A percentile compares a stretch with the other conserved stretches of the same genome.
Evolutionary conservation across 2,113 vertebrate genomes (phyloP).

Genomic region (Erpornis zantholeuca): DNA sequence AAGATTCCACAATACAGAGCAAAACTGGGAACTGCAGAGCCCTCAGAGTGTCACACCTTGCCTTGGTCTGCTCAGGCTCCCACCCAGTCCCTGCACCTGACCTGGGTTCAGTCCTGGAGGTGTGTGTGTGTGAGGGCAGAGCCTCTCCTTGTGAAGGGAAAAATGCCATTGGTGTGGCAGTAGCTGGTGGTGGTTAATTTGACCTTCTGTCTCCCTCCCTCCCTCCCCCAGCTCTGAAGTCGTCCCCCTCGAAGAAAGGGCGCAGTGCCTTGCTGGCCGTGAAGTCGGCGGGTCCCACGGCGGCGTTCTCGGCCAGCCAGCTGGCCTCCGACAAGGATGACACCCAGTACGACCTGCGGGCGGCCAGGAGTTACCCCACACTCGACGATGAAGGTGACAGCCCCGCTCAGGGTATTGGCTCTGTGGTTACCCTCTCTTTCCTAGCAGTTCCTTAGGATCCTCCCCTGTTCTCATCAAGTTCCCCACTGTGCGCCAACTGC

Average conservation of each 20-base stretch:
- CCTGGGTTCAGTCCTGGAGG: neutral
- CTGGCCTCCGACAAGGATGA: constrained; percentile 88
- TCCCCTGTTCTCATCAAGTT: neutral
- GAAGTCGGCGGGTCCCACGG: constrained; percentile 83
- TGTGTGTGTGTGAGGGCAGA: neutral
- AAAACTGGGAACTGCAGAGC: neutral
- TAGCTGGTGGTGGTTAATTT: neutral
- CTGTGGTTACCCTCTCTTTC: neutral
- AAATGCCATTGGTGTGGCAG: neutral
- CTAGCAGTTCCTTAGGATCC: neutral
- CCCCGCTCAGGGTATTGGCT: neutral
- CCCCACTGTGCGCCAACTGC: neutral
- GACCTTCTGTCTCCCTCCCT: neutral
- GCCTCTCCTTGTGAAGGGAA: neutral
- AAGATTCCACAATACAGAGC: neutral
- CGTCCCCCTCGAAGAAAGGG: constrained; percentile 95
- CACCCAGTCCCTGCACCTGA: neutral
- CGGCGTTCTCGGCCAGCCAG: constrained; percentile 92
- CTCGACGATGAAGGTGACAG: constrained; percentile 90
- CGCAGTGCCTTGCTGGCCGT: constrained; percentile 83
- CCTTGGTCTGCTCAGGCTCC: neutral
- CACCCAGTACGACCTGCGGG: constrained; percentile 87
- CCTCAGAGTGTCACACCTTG: neutral
- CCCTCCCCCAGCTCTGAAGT: constrained; percentile 85
- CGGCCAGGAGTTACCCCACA: constrained; percentile 90